phyloP scores from a whole-genome alignment of 2,797 vertebrate genomes.

The Sebastes iracundus region DNA sequence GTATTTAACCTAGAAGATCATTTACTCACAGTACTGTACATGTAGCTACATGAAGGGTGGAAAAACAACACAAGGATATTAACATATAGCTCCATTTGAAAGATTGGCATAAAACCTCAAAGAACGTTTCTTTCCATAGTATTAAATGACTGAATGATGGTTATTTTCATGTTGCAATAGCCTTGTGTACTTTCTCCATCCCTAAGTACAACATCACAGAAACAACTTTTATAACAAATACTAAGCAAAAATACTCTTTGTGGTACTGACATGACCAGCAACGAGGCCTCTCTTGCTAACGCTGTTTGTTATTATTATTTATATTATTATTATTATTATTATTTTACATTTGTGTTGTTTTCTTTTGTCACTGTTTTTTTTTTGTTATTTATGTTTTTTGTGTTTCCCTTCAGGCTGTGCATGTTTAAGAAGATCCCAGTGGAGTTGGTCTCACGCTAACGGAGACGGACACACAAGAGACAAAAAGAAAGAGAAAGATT shows the following conservation, averaged over 20 bases:
- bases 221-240: slow-evolving; percentile 21
- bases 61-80: slow-evolving; percentile 49
- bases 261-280: slow-evolving; percentile 39
- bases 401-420: slow-evolving; percentile 98
- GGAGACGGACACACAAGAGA: slow-evolving; percentile 71
- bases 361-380: slow-evolving; percentile 57
- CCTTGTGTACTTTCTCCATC: slow-evolving; percentile 56
- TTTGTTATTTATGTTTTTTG: slow-evolving; percentile 83
- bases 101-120: background rate
- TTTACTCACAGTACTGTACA: background rate
- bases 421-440: slow-evolving; percentile 98
- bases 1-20: background rate
- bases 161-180: background rate
- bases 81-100: background rate
- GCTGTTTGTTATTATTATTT: slow-evolving; percentile 36
- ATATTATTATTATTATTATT: slow-evolving; percentile 66
- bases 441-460: slow-evolving; percentile 93
- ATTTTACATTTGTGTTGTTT: slow-evolving; percentile 76
- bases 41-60: slow-evolving; percentile 25
- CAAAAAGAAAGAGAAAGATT: slow-evolving; percentile 51
- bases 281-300: background rate
- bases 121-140: background rate
- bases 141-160: background rate
- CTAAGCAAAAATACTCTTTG: slow-evolving; percentile 9
- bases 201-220: background rate